These are phyloP conservation scores for Onthophagus taurus DNA, from an alignment of 1,140 invertebrate species.

Conservation along the genomic window DNA sequence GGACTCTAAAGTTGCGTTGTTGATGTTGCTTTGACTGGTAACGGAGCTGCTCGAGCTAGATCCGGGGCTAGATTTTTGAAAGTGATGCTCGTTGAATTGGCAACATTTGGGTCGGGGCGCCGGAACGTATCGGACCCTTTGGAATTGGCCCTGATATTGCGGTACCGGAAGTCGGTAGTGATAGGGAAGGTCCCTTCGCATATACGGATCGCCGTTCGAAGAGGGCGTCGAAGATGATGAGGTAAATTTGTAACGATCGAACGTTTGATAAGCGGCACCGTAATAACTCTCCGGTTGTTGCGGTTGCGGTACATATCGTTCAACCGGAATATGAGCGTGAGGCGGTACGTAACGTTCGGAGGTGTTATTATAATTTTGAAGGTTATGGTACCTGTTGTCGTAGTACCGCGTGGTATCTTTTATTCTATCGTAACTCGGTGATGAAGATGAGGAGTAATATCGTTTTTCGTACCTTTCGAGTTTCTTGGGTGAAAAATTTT, in stretches of 20 bases:
- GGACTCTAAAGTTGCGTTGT: conserved; percentile 14
- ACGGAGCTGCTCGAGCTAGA: conserved; percentile 40
- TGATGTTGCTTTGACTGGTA: conserved; percentile 26
- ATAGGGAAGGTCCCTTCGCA: conserved; percentile 48
- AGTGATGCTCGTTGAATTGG: conserved; percentile 29
- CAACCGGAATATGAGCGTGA: conserved; percentile 57
- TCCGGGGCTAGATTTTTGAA: conserved; percentile 40
- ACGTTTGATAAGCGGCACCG: conserved; percentile 26
- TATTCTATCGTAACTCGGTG: conserved; percentile 18
- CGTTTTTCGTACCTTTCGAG: conserved; percentile 25
- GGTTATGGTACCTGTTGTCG: conserved; percentile 13
- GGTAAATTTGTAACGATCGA: conserved; percentile 34
- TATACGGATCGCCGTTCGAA: conserved; percentile 51
- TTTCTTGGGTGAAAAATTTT: conserved; percentile 26
- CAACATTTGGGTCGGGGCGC: conserved; percentile 34
- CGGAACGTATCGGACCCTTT: conserved; percentile 29
- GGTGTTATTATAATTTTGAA: conserved; percentile 19
- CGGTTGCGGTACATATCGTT: conserved; percentile 36
- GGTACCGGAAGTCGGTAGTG: conserved; percentile 48
- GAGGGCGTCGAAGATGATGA: conserved; percentile 18
- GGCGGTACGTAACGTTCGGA: conserved; percentile 48
- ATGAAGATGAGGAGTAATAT: conserved; percentile 18
- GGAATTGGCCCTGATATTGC: conserved; percentile 33
- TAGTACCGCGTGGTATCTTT: conserved; percentile 15
- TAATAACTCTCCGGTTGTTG: conserved; percentile 34